Percentiles rank a stretch among this genome's conserved stretches.
These are phyloP conservation scores for Gallinago stenura DNA, from an alignment of 2,797 vertebrate species.

Conservation along the genomic window DNA sequence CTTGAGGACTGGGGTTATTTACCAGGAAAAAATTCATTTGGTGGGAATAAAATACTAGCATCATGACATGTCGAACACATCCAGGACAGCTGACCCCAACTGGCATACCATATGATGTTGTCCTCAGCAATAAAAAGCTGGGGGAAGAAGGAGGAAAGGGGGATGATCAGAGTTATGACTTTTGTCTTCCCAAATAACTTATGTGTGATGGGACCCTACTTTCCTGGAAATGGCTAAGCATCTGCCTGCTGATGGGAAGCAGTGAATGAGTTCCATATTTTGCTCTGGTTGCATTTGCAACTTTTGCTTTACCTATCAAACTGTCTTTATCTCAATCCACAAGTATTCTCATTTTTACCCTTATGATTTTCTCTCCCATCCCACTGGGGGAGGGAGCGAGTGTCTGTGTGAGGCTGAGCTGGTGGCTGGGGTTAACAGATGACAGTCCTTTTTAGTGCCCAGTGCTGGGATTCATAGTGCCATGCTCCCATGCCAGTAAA, in stretches of 20 bases:
- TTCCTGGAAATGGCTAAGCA: not conserved
- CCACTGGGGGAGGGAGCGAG: fast-evolving
- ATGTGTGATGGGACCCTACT: not conserved
- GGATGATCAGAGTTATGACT: fast-evolving
- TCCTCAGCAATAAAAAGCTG: not conserved
- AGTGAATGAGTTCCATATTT: not conserved
- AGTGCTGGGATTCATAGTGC: not conserved
- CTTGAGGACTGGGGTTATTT: not conserved
- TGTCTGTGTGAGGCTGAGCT: not conserved
- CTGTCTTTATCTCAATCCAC: not conserved
- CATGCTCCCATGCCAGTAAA: not conserved
- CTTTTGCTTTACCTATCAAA: not conserved
- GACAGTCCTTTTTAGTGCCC: not conserved
- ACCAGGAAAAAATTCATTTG: not conserved
- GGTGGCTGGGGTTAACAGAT: fast-evolving
- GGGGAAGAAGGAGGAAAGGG: not conserved
- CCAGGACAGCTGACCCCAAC: not conserved
- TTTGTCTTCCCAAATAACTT: not conserved
- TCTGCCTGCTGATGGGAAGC: not conserved
- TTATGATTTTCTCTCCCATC: not conserved
- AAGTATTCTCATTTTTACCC: not conserved
- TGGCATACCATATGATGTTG: too few relatives aligned
- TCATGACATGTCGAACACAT: not conserved
- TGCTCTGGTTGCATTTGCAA: not conserved
- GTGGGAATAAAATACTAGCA: not conserved